Conservation (phyloP, 2,888 invertebrate species). For the Gymnosoma rotundatum region DNA sequence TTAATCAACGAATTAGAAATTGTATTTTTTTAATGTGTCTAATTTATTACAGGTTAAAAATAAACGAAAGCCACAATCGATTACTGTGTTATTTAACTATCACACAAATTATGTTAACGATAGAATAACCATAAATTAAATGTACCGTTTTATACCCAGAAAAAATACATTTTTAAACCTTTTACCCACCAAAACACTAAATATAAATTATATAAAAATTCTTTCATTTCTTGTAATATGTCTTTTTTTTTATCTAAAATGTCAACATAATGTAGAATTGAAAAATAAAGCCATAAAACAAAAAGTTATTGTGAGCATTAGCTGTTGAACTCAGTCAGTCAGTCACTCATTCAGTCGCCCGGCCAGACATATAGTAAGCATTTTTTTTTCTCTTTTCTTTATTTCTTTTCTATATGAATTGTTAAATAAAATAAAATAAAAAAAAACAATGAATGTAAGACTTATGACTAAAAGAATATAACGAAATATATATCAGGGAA, state of each 20-base stretch:
- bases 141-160: not conserved
- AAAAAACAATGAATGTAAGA: conserved; percentile 55
- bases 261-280: conserved; percentile 50
- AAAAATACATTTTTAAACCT: not conserved
- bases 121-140: not conserved
- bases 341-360: not conserved
- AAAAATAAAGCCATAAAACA: conserved; percentile 39
- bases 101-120: not conserved
- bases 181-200: not conserved
- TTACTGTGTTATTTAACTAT: not conserved
- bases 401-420: not conserved
- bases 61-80: not conserved
- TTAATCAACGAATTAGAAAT: too few relatives aligned
- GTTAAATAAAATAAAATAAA: conserved; percentile 42
- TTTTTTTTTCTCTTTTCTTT: conserved; percentile 4
- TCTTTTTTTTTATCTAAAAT: conserved; percentile 47
- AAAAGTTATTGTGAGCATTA: conserved; percentile 56
- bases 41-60: too few relatives aligned
- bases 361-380: conserved; percentile 27
- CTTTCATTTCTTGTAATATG: conserved; percentile 7
- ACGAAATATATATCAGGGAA: conserved; percentile 29
- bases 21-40: too few relatives aligned
- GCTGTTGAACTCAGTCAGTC: conserved; percentile 57
- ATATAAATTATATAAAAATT: conserved; percentile 13
- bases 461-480: conserved; percentile 48